phyloP scores from a whole-genome alignment of 2,113 vertebrate genomes.

The Ceuthmochares aereus region DNA sequence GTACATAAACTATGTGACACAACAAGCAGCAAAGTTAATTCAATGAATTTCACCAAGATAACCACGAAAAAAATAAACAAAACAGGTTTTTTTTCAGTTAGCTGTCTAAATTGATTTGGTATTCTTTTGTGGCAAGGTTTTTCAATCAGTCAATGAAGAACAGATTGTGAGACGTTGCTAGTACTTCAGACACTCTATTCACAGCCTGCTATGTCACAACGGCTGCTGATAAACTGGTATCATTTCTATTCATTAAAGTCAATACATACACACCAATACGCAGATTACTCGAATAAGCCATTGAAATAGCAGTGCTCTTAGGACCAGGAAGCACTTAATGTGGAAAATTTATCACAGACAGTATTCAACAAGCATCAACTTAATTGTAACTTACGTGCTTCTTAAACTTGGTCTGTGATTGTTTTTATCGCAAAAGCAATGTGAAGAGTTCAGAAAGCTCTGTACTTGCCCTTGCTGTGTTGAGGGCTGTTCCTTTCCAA shows the following conservation, averaged over 20 bases:
- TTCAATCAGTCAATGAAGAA: background rate
- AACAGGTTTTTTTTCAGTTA: background rate
- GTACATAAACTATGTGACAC: background rate
- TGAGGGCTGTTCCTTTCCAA: background rate
- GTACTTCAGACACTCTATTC: background rate
- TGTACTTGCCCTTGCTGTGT: background rate
- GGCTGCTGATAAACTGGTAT: background rate
- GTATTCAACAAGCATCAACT: background rate
- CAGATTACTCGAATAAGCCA: background rate
- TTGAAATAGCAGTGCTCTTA: background rate
- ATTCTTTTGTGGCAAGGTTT: background rate
- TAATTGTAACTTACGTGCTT: background rate
- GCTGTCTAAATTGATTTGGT: background rate
- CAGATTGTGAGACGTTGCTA: background rate
- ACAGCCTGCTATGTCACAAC: background rate
- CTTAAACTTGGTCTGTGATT: background rate
- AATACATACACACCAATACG: background rate
- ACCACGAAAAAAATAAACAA: background rate
- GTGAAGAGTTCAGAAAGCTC: background rate
- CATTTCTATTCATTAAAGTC: background rate
- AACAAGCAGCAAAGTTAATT: background rate
- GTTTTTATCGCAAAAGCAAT: background rate
- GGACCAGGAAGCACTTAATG: background rate
- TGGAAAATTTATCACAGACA: background rate
- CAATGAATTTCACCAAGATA: background rate